Evolutionary conservation across 1,140 invertebrate species (phyloP), one percentile per base, ranked within the genome.

Genomic region (Microplitis demolitor): DNA sequence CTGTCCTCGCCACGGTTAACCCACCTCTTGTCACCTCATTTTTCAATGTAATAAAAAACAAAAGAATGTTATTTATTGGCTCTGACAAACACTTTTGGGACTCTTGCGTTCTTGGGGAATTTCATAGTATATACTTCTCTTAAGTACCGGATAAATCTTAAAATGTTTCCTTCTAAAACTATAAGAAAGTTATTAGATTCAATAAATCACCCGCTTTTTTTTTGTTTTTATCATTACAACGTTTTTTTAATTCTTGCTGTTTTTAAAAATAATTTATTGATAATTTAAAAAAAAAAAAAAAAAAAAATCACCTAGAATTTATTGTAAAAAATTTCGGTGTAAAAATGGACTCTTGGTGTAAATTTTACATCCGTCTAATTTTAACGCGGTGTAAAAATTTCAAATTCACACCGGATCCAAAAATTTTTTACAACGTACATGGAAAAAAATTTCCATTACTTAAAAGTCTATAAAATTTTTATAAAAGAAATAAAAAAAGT

Each of bases 1-100:
- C 56, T 72, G 35, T 72, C 24, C 64, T 51, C 64, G 39, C 71
- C 71, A 67, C 71, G 64, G 39, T 45, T 45, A 45, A 45, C 39
- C 39, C 39, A 61, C 53, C 64, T 61, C 64, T 66, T 72, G 64
- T 72, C 64, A 67, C 54, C 71, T 67, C 71, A 72, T 72, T 72
- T 67, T 54, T 67, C 64, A 72, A 66, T 45, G 70, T 53, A 35
- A 39, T 56, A 53, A 31, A 61, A 72, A 66, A 70, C 35, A 60
- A 70, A 60, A 33, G 39, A 62, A 70, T 39, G 45, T 39, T 31
- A 67, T 67, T 67, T 67, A 67, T 67, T 67, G 66, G 51, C 66
- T 53, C 24, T 50, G 24, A 67, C 66, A 67, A 67, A 54, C 39
- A 53, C 45, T 54, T 39, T 31, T 51, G 66, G 66, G 66, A 50